Base-by-base conservation (phyloP, 2,888 invertebrate genomes). In the Arge pagana region DNA sequence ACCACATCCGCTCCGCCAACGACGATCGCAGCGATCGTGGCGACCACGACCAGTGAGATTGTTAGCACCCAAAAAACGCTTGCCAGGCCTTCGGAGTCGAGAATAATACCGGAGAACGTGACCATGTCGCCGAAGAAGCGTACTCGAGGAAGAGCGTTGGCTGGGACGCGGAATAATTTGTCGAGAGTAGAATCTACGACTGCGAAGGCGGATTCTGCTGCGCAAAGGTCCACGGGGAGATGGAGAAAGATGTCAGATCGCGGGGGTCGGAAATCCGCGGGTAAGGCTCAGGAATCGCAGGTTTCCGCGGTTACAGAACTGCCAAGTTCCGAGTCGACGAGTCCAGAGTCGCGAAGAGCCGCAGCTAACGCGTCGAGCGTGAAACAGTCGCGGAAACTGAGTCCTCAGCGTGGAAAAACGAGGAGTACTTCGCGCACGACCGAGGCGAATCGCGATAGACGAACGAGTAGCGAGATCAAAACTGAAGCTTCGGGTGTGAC, bases 61-160 rank as follows among this genome's bases (percentile, higher is more conserved):
- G 7, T 3, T 6, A 7, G 33, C n/a, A 24, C 10, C 3, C 35
- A 15, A 3, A 45, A 45, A n/a, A 45, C 3, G 21, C 31, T 10
- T n/a, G 35, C 23, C 13, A 19, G 35, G 19, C 15, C 35, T 23
- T 33, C 24, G 4, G 16, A 48, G 10, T 41, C 50, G 24, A 24
- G 42, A 33, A 50, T 50, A 7, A 41, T 50, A 7, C 50, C 50
- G 3, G 50, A 50, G 41, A 42, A 41, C 24, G 41, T 50, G 18
- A 50, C 50, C 5, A 31, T 19, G 4, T 30, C 50, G 19, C 50
- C 50, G 13, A 50, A 33, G 18, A 40, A 40, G n/a, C 28, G 21
- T n/a, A 42, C 10, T 36, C 18, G 37, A 26, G 24, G 37, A 11
- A 26, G n/a, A 37, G 48, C 19, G 4, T 21, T 10, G 8, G 24